Evolutionary conservation across 2,797 vertebrate genomes (phyloP).

Genomic region (Gorsachius magnificus): DNA sequence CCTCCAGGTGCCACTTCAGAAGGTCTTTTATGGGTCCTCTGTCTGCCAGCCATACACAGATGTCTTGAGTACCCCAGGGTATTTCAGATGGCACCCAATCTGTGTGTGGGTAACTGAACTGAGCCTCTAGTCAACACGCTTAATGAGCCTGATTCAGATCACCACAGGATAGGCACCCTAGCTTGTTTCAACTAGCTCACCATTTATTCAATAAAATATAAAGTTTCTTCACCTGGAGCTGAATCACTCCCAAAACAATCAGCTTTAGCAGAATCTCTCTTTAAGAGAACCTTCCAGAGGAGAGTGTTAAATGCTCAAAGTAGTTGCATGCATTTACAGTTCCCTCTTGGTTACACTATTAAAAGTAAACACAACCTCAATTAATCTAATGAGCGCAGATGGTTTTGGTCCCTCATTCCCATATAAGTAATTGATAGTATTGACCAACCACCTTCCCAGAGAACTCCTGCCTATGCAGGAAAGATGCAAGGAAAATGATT

Average conservation of each 20-base stretch:
- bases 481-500: neutral
- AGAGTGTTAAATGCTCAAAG: neutral
- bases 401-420: neutral
- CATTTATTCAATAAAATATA: neutral
- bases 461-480: neutral
- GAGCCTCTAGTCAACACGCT: neutral
- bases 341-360: neutral
- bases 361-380: neutral
- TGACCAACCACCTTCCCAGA: neutral
- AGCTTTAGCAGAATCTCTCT: neutral
- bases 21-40: neutral
- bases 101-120: neutral
- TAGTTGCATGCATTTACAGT: neutral
- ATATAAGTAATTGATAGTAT: neutral
- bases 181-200: neutral
- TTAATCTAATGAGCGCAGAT: neutral
- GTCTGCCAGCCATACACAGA: neutral
- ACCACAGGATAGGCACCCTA: neutral
- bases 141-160: neutral
- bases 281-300: neutral
- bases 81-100: neutral
- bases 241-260: neutral
- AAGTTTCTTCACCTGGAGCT: neutral
- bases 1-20: neutral
- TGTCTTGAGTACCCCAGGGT: neutral